Conservation (phyloP, 92 coral and sea anemone genomes). For the Anthopleura xanthogrammica region DNA sequence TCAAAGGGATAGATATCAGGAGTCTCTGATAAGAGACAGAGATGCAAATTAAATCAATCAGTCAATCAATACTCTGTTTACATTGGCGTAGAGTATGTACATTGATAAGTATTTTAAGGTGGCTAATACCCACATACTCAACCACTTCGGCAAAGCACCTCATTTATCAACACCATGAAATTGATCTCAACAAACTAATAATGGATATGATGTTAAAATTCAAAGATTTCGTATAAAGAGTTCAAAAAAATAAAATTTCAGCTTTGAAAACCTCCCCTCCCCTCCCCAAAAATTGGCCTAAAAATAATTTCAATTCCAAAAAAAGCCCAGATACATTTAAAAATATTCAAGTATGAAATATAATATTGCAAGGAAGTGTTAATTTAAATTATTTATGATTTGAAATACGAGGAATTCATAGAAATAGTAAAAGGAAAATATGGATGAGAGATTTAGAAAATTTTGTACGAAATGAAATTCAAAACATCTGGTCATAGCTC, state of each 20-base stretch:
- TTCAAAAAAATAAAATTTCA: not conserved
- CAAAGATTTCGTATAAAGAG: not conserved
- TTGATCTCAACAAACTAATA: not conserved
- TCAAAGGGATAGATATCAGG: too few species aligned
- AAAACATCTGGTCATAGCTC: not conserved
- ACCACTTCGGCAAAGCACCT: not conserved
- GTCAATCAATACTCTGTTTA: not conserved
- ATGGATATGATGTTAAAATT: not conserved
- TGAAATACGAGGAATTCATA: too few species aligned
- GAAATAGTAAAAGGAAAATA: too few species aligned
- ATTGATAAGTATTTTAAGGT: not conserved
- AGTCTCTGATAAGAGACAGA: not conserved
- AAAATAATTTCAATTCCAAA: not conserved
- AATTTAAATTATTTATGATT: too few species aligned
- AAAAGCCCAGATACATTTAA: not conserved
- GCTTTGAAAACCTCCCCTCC: not conserved
- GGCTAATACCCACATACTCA: not conserved
- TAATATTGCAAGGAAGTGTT: not conserved
- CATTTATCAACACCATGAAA: not conserved
- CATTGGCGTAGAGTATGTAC: not conserved
- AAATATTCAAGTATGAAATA: not conserved
- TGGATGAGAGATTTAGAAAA: not conserved
- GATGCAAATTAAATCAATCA: not conserved
- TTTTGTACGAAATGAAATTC: not conserved
- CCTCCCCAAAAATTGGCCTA: not conserved